Base-by-base conservation (phyloP, 2,797 vertebrate genomes). In the Limnodromus scolopaceus region DNA sequence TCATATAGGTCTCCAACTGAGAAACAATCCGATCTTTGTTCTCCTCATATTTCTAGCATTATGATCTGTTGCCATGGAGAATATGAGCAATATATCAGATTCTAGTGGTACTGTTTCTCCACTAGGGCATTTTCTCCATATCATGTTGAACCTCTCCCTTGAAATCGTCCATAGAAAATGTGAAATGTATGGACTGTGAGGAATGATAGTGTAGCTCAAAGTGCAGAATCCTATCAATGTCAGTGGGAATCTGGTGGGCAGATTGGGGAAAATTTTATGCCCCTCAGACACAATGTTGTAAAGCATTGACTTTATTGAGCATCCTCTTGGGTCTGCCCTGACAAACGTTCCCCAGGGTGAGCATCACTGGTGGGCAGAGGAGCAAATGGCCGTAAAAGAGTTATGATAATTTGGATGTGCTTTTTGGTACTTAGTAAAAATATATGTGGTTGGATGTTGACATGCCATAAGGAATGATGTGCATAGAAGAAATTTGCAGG, bases 11-110 rank as follows among this genome's bases (percentile, higher is more conserved):
- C 51, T 61, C 55, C 79, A 87, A 2, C 71, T 72, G 93, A 75
- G 87, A 77, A 94, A 36, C 76, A 28, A 39, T 82, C 28, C 55
- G 55, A 91, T 92, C 70, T 64, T 87, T 89, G 69, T 61, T 94
- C 41, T 83, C 64, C 16, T 60, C 70, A 4, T 91, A 69, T 78
- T 87, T 96, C 61, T 94, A 84, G 63, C 76, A 55, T 91, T 74
- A 83, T 45, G 79, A 66, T 95, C 97, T 89, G 94, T 98, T 98
- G 79, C 96, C 63, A 94, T 97, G 85, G 92, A 96, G 77, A 97
- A 87, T 91, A 79, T 32, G 55, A 93, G 58, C 58, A 65, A n/a
- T 55, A 17, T 53, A 51, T 79, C 38, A 43, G 43, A 30, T 87
- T 94, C 34, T 32, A 89, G 17, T 63, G 34, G n/a, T 41, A 58